Conservation (phyloP, 1,140 invertebrate species). For the Coelopa frigida region DNA sequence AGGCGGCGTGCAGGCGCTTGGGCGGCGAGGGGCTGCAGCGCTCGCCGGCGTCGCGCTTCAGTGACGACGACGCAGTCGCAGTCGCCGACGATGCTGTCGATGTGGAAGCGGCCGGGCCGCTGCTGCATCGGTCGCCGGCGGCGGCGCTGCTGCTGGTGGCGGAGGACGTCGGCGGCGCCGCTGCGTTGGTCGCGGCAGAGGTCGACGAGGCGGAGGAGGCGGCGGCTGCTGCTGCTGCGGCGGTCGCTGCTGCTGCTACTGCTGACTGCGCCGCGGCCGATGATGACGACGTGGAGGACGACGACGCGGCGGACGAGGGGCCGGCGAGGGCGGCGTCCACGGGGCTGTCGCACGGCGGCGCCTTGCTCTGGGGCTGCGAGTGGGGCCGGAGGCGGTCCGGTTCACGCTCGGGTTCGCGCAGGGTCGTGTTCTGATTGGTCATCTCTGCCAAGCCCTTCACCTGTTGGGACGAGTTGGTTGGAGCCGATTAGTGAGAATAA, state of each 20-base stretch:
- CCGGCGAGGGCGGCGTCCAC: conserved; percentile 13
- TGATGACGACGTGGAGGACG: conserved; percentile 21
- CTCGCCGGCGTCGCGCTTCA: conserved; percentile 30
- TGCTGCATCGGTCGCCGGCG: too few relatives aligned
- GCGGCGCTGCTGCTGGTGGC: background rate
- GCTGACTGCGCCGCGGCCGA: conserved; percentile 23
- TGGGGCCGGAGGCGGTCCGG: conserved; percentile 42
- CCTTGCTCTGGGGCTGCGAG: conserved; percentile 29
- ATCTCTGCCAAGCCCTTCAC: conserved; percentile 87
- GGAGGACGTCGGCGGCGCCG: background rate
- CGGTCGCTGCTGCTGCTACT: conserved; percentile 10
- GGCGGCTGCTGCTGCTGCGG: conserved; percentile 13
- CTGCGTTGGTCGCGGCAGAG: conserved; percentile 1
- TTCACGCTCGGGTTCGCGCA: conserved; percentile 43
- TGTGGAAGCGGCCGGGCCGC: conserved; percentile 3
- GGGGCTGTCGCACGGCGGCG: conserved; percentile 16
- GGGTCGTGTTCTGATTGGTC: conserved; percentile 65
- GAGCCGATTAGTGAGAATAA: background rate
- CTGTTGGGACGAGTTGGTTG: too few relatives aligned
- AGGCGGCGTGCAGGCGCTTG: conserved; percentile 20
- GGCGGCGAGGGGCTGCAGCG: conserved; percentile 40
- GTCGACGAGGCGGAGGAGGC: conserved; percentile 16
- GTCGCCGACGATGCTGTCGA: conserved; percentile 10
- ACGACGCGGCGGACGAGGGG: conserved; percentile 15
- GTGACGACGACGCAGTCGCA: conserved; percentile 17